Evolutionary conservation across 2,797 vertebrate genomes (phyloP).

Genomic region (Cossypha caffra): DNA sequence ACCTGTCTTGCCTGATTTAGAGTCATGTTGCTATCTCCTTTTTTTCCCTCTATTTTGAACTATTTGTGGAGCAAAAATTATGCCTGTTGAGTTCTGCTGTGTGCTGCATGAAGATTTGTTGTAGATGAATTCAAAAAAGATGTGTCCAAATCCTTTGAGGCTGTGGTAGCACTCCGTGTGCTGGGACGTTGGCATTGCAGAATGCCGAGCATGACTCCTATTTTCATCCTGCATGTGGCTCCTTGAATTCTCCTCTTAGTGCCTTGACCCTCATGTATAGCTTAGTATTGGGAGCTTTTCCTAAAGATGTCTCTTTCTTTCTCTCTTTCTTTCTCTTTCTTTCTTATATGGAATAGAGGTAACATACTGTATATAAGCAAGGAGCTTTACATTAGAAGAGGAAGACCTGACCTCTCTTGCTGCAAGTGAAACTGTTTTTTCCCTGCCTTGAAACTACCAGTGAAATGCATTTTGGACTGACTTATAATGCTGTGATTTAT

Average conservation of each 20-base stretch:
- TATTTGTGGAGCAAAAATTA: not conserved
- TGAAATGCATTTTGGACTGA: constrained; percentile 41
- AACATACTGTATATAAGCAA: not conserved
- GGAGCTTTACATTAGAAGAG: constrained; percentile 10
- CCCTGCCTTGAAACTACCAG: constrained; percentile 25
- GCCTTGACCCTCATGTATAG: not conserved
- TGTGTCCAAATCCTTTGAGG: not conserved
- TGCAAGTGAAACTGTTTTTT: constrained; percentile 30
- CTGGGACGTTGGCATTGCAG: not conserved
- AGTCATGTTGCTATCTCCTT: not conserved
- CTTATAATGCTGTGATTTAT: constrained; percentile 77
- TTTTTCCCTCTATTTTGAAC: not conserved
- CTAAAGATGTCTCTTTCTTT: not conserved
- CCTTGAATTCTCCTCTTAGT: not conserved
- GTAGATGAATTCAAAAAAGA: not conserved
- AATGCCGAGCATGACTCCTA: accelerated
- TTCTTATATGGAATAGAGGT: too few species aligned
- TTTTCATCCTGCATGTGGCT: not conserved
- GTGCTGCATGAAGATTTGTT: not conserved
- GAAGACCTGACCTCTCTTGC: constrained; percentile 47
- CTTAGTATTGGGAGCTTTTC: not conserved
- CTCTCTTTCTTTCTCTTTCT: too few species aligned
- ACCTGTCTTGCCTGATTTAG: not conserved
- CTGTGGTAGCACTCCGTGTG: not conserved
- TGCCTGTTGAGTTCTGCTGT: not conserved